Percentiles rank a stretch among this genome's conserved stretches.
phyloP scores from a whole-genome alignment of 30 jellyfish, hydroid and myxozoan genomes.

The Sanderia malayensis region DNA sequence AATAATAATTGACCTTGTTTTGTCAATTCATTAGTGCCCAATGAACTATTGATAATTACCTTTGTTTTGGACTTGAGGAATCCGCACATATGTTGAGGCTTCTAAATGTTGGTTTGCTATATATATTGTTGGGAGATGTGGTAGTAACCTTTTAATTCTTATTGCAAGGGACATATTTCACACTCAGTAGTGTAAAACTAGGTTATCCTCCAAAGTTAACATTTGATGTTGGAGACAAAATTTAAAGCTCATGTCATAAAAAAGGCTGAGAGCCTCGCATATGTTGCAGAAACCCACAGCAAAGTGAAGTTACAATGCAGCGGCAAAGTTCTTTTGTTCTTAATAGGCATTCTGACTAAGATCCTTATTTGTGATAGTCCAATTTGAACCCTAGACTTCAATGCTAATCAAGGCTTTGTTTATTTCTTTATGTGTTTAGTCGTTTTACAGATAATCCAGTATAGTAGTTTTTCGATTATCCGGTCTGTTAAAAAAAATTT shows the following conservation, averaged over 20 bases:
- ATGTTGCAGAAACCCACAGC: not conserved
- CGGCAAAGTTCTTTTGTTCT: not conserved
- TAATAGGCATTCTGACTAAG: not conserved
- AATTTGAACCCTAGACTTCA: not conserved
- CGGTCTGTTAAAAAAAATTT: no score
- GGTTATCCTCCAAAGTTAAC: not conserved
- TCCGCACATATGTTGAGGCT: not conserved
- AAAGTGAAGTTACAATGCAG: not conserved
- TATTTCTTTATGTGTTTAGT: not conserved
- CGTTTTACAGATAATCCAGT: not conserved
- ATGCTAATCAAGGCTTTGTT: not conserved
- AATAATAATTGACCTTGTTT: not conserved
- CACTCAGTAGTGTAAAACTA: not conserved
- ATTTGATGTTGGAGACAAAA: not conserved
- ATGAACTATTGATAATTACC: not conserved
- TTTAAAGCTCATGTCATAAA: not conserved
- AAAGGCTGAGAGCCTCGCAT: not conserved
- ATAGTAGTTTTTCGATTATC: no score
- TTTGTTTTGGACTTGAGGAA: not conserved
- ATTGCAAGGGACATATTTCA: not conserved
- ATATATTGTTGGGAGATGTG: not conserved
- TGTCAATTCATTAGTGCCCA: not conserved
- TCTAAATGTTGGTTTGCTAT: not conserved
- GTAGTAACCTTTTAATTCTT: not conserved
- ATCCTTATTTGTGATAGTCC: not conserved